A percentile compares a stretch with the other conserved stretches of the same genome.
phyloP scores from a whole-genome alignment of 2,888 invertebrate species.

The Stenodera caucasica region DNA sequence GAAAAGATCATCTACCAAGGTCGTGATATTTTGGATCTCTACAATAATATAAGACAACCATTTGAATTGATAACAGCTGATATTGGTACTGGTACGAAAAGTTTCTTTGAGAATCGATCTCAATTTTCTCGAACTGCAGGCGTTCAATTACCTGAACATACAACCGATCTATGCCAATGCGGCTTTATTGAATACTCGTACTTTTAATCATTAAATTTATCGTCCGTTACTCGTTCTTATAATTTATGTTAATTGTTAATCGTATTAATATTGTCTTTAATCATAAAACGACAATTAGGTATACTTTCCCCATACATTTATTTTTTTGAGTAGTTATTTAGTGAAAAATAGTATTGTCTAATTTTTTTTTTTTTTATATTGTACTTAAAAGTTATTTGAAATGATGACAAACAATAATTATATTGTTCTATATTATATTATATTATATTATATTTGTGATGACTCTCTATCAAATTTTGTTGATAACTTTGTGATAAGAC shows the following conservation, averaged over 20 bases:
- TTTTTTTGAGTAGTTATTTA: background rate
- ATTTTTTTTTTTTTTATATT: background rate
- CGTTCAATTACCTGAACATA: conserved; percentile 23
- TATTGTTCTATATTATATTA: too few species aligned
- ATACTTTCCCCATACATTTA: too few species aligned
- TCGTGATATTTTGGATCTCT: conserved; percentile 32
- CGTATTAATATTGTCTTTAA: background rate
- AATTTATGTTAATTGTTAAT: background rate
- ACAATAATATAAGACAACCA: conserved; percentile 15
- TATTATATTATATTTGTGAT: background rate
- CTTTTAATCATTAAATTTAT: background rate
- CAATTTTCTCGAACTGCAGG: conserved; percentile 31
- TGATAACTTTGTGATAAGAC: conserved; percentile 4
- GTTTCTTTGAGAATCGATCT: conserved; percentile 34
- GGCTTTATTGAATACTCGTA: background rate
- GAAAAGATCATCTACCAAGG: conserved; percentile 25
- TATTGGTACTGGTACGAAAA: conserved; percentile 16
- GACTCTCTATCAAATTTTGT: background rate
- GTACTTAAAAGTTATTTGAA: background rate
- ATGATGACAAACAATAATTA: background rate
- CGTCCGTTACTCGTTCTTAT: background rate
- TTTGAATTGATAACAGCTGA: conserved; percentile 18
- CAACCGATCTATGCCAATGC: background rate
- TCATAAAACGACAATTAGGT: too few species aligned
- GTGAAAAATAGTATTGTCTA: background rate